Conservation (phyloP, 1,140 invertebrate species). For the Rhopalosiphum maidis region DNA sequence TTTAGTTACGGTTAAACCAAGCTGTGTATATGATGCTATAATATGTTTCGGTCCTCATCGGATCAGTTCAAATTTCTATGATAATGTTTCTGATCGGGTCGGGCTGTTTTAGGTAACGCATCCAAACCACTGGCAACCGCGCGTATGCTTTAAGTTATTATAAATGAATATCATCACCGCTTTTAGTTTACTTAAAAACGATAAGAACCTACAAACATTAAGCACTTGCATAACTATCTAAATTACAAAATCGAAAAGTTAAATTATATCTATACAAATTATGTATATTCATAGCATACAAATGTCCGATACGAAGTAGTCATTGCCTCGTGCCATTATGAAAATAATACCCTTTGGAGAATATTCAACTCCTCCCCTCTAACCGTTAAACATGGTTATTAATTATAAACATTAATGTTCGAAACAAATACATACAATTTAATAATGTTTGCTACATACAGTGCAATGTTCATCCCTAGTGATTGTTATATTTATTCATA, state of each 20-base stretch:
- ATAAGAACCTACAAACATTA: not conserved
- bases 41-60: not conserved
- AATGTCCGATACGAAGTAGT: not conserved
- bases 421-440: not conserved
- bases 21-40: not conserved
- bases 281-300: not conserved
- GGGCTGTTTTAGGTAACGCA: not conserved
- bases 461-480: not conserved
- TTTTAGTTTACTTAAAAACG: not conserved
- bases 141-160: not conserved
- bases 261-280: not conserved
- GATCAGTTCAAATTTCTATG: not conserved
- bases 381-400: not conserved
- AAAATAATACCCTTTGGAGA: not conserved
- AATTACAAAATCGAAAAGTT: not conserved
- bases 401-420: conserved; percentile 18
- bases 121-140: not conserved
- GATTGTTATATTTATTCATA: conserved; percentile 14
- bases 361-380: not conserved
- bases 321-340: not conserved
- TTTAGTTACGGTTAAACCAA: not conserved
- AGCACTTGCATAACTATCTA: not conserved
- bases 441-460: not conserved
- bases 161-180: not conserved
- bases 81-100: not conserved